Evolutionary conservation across 2,888 invertebrate species (phyloP).

Genomic region (Synanthedon vespiformis): DNA sequence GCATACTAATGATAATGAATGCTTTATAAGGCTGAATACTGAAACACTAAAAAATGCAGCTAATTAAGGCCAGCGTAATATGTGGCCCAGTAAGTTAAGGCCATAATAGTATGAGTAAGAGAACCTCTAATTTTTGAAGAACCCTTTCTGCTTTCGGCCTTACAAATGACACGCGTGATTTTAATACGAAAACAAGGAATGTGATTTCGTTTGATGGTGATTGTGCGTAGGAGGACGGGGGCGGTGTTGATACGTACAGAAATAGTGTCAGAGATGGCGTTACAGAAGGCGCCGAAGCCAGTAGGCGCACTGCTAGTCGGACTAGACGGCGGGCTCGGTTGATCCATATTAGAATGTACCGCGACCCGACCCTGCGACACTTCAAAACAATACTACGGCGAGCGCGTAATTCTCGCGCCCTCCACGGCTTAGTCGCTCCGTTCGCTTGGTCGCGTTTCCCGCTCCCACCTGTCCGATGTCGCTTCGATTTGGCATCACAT

Average conservation of each 20-base stretch:
- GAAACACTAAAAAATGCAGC: no score
- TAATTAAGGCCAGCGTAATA: no score
- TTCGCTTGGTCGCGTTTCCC: conserved; percentile 30
- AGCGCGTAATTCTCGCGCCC: conserved; percentile 28
- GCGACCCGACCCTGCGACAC: conserved; percentile 22
- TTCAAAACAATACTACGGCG: conserved; percentile 51
- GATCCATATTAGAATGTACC: conserved; percentile 32
- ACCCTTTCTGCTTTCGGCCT: no score
- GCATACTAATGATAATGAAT: background rate
- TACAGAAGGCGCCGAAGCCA: conserved; percentile 66
- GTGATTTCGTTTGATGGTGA: background rate
- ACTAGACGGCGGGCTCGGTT: conserved; percentile 38
- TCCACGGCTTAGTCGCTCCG: conserved; percentile 30
- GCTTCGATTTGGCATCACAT: conserved; percentile 58
- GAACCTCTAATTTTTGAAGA: no score
- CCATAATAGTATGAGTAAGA: no score
- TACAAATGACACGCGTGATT: no score
- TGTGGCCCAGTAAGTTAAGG: no score
- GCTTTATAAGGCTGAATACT: background rate
- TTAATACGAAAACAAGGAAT: background rate
- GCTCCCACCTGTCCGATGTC: conserved; percentile 64
- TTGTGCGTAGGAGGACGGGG: background rate
- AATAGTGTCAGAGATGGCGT: conserved; percentile 62
- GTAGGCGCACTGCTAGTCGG: conserved; percentile 32
- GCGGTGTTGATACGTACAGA: conserved; percentile 45